Percentiles rank a stretch among this genome's conserved stretches.
Conservation (phyloP, 2,113 vertebrate species). For the Numenius arquata region DNA sequence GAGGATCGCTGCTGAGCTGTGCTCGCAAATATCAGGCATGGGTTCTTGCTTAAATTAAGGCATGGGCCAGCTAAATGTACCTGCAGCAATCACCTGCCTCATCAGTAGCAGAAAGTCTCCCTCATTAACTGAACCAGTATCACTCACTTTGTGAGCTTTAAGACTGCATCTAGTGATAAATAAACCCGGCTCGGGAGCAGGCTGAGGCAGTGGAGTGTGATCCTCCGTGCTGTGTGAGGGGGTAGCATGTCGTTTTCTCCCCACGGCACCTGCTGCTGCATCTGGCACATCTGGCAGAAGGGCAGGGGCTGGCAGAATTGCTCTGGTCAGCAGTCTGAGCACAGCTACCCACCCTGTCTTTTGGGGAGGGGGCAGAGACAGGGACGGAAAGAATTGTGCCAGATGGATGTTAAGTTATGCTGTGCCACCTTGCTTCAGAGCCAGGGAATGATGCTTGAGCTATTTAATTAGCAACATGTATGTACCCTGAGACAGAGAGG, state of each 20-base stretch:
- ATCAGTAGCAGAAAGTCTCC: neutral
- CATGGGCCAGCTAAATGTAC: neutral
- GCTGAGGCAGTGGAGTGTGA: neutral
- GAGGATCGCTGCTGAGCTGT: neutral
- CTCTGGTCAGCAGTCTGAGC: neutral
- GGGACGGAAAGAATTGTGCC: neutral
- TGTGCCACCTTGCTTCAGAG: neutral
- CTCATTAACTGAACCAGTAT: neutral
- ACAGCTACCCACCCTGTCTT: neutral
- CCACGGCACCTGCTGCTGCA: neutral
- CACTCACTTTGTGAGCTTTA: neutral
- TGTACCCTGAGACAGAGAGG: neutral
- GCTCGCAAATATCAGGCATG: neutral
- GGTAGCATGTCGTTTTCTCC: neutral
- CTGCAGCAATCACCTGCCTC: neutral
- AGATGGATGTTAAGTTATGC: neutral
- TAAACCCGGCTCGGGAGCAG: neutral
- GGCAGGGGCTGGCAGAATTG: rapidly evolving
- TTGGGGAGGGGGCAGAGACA: neutral
- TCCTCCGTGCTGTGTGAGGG: neutral
- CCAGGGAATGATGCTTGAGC: neutral
- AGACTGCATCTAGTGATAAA: neutral
- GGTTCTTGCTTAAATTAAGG: neutral
- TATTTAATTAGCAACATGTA: neutral
- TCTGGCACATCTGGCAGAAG: neutral